Evolutionary conservation across 2,797 vertebrate species (phyloP).

Genomic region (Epinephelus malabaricus): DNA sequence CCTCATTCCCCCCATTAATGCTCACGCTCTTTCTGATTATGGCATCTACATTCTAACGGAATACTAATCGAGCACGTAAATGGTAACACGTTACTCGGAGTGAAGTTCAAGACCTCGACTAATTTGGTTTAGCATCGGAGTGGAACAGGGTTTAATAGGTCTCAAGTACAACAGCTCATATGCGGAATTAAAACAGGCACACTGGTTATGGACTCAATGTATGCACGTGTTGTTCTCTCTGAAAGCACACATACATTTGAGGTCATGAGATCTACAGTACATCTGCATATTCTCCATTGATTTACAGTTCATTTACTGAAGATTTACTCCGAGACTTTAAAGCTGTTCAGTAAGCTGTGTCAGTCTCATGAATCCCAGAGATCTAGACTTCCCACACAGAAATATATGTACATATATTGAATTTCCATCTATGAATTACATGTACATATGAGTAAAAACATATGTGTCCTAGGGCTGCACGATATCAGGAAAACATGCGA

Average conservation of each 20-base stretch:
- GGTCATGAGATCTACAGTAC: neutral
- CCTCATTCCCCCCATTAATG: conserved; percentile 35
- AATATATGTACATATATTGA: too few relatives aligned
- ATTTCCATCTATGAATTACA: too few relatives aligned
- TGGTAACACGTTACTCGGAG: conserved; percentile 71
- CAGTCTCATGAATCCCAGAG: neutral
- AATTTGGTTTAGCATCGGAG: conserved; percentile 78
- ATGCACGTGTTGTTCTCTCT: conserved; percentile 18
- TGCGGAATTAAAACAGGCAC: conserved; percentile 52
- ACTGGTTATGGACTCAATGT: conserved; percentile 12
- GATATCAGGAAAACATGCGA: too few relatives aligned
- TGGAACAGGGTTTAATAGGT: conserved; percentile 78
- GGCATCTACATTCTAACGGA: conserved; percentile 58
- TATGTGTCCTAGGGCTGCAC: too few relatives aligned
- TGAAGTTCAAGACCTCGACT: conserved; percentile 74
- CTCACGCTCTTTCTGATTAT: conserved; percentile 58
- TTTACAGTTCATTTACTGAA: neutral
- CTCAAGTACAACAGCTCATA: conserved; percentile 60
- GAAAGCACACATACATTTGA: neutral
- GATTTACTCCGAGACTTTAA: neutral
- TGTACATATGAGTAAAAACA: too few relatives aligned
- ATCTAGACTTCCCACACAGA: too few relatives aligned
- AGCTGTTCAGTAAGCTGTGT: conserved; percentile 17
- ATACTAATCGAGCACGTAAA: conserved; percentile 83
- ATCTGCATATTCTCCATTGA: neutral